Evolutionary conservation across 2,888 invertebrate species (phyloP), one percentile per base, ranked within the genome.

Genomic region (Aphodius sticticus): DNA sequence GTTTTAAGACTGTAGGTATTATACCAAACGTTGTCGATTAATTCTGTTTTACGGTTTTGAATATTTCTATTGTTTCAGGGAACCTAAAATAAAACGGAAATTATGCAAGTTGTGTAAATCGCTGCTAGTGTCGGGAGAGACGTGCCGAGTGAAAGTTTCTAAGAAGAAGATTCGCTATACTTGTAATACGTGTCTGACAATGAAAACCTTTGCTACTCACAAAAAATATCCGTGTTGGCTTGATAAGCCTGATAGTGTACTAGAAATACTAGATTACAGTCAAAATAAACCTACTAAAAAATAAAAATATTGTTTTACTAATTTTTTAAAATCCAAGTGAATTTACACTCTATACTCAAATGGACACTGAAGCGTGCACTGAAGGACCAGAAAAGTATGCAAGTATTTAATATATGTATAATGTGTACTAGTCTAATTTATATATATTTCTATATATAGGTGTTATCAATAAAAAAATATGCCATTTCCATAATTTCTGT

Each of bases 61-160:
- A n/a, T n/a, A n/a, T n/a, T n/a, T n/a, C n/a, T n/a, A n/a, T n/a
- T 71, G 76, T 87, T 88, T 79, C 81, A 91, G 91, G 83, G 91
- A 91, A 82, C 89, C 90, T 5, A 86, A 89, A 79, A 85, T 92
- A 53, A 92, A 92, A 86, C 86, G 91, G 81, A 90, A 89, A 2
- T 88, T 92, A 75, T 92, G 92, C 82, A 92, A 92, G 87, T 85
- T 86, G 15, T 92, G 92, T 83, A 89, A 90, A 79, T 87, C 87
- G 78, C 86, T 91, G 38, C 85, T 92, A 69, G 85, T 91, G 79
- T 90, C 92, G 70, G 91, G 91, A 12, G 85, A 91, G 83, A 91
- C 91, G 26, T 90, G 90, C 35, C 90, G 85, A 86, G 89, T 92
- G 26, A 87, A 91, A 81, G 85, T 91, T 77, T 85, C 88, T 70